Conservation (phyloP, 2,888 invertebrate species). For the Cheilosia urbana region DNA sequence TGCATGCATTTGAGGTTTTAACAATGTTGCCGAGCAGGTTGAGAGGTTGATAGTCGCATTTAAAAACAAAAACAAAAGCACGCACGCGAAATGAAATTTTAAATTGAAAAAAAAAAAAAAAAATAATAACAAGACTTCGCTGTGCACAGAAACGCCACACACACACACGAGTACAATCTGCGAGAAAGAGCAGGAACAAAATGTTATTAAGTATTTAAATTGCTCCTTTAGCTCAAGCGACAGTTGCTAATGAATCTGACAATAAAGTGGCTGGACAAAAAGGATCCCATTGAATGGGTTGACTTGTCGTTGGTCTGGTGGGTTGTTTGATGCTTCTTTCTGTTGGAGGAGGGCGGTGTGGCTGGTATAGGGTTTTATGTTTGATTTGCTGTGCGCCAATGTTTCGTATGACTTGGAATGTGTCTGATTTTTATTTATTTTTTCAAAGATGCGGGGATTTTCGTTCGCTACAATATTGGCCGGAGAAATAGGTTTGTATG, state of each 20-base stretch:
- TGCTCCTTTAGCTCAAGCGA: slow-evolving; percentile 22
- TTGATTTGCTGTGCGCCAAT: too few relatives aligned
- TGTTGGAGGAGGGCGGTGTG: background rate
- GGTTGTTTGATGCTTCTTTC: background rate
- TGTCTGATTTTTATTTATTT: too few relatives aligned
- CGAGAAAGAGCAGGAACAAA: slow-evolving; percentile 10
- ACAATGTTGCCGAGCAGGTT: slow-evolving; percentile 44
- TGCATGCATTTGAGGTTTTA: slow-evolving; percentile 13
- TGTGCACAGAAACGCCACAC: background rate
- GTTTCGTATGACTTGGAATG: too few relatives aligned
- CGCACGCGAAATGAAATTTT: background rate
- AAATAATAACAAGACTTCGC: background rate
- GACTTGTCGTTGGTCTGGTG: background rate
- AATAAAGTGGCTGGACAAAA: slow-evolving; percentile 16
- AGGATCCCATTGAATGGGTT: background rate
- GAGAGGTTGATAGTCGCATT: slow-evolving; percentile 36
- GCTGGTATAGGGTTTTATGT: too few relatives aligned
- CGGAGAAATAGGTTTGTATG: too few relatives aligned
- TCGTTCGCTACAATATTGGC: too few relatives aligned
- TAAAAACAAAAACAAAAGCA: slow-evolving; percentile 24
- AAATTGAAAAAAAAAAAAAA: background rate
- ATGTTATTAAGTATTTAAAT: slow-evolving; percentile 42
- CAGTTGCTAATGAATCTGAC: slow-evolving; percentile 39
- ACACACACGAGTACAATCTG: background rate
- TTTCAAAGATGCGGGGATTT: too few relatives aligned